Evolutionary conservation across 2,113 vertebrate genomes (phyloP).

Genomic region (Poeciliopsis prolifica): DNA sequence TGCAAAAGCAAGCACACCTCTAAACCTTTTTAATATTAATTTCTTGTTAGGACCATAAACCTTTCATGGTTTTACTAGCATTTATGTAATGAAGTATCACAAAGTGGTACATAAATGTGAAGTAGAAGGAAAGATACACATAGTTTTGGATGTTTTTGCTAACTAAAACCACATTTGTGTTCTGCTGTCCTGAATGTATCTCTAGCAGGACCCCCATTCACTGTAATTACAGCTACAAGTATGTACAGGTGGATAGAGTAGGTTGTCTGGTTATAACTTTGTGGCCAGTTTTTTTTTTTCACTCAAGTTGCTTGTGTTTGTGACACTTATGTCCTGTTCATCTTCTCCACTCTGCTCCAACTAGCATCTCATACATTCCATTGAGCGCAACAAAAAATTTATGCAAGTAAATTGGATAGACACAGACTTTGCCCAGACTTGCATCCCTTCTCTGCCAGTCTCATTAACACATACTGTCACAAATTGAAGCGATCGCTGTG

Average conservation of each 20-base stretch:
- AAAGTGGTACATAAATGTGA: not conserved
- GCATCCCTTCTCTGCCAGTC: slow-evolving; percentile 31
- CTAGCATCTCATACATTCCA: slow-evolving; percentile 34
- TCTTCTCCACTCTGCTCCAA: slow-evolving; percentile 8
- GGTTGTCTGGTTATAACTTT: not conserved
- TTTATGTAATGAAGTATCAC: not conserved
- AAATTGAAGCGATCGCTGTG: not conserved
- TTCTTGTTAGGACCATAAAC: not conserved
- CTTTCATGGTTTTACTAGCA: not conserved
- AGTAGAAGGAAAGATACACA: not conserved
- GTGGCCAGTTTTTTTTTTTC: not conserved
- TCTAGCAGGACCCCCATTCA: no score
- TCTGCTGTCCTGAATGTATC: no score
- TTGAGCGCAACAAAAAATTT: slow-evolving; percentile 25
- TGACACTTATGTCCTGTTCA: not conserved
- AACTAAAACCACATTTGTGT: no score
- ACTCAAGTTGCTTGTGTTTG: not conserved
- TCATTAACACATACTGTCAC: not conserved
- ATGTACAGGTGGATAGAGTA: no score
- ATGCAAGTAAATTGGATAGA: slow-evolving; percentile 40
- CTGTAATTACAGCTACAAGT: no score
- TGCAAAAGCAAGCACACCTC: not conserved
- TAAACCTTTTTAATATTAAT: not conserved
- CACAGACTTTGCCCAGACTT: slow-evolving; percentile 60
- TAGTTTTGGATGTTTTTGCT: no score